Evolutionary conservation across 2,888 invertebrate genomes (phyloP), one percentile per base, ranked within the genome.

Genomic region (Amphipyra berbera): DNA sequence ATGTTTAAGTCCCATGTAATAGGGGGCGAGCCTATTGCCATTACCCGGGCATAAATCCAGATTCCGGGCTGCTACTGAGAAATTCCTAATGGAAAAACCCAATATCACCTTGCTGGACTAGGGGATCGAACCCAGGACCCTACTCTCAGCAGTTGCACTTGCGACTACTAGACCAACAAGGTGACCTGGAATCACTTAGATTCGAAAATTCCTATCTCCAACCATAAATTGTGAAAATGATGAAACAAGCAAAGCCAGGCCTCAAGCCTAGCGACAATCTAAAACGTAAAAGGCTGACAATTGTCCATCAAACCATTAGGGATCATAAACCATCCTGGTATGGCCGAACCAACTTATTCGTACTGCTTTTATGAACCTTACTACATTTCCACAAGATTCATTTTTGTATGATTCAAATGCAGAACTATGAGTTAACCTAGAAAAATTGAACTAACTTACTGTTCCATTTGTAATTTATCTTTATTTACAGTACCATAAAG

Each of bases 301-400:
- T 58, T n/a, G 61, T 44, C 58, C 54, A 58, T 68, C 69, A 67
- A 63, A 60, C 74, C 82, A 77, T 71, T 71, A 45, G 41, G 45
- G 54, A 67, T 15, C 53, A 45, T 57, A 57, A 46, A 55, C 57
- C 37, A 54, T 58, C 40, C 37, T 40, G 37, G 37, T 47, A 14
- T 40, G 14, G 37, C 30, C 13, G 2, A 46, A 45, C 35, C 8
- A 41, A 40, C 13, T 27, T 27, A 38, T 13, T 40, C 21, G 7
- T 44, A 13, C 44, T 2, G 6, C 10, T 14, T 6, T 14, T 1
- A 4, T 2, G 5, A 15, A 6, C 50, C 38, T 42, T 69, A 56
- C 27, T 6, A 1, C 7, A 2, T 27, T 0, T n/a, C 0, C 0
- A 8, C 46, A 72, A 9, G 35, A 33, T n/a, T 12, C 8, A 58